Conservation (phyloP, 30 jellyfish, hydroid and myxozoan genomes). For the Aurelia sp. region DNA sequence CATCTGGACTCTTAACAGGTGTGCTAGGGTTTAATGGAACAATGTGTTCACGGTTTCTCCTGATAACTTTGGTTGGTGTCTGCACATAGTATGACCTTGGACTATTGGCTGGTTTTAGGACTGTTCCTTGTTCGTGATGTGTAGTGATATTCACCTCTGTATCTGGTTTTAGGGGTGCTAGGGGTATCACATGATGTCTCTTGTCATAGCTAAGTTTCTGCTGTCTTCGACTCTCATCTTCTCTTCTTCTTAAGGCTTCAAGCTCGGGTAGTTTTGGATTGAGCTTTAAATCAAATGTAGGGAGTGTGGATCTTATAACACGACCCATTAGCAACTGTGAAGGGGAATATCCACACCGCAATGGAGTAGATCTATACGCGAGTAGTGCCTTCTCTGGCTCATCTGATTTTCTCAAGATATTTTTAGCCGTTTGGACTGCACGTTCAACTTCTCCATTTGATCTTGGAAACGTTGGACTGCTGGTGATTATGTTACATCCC, state of each 20-base stretch:
- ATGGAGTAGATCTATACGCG: constrained; percentile 67
- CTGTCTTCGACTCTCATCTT: constrained; percentile 35
- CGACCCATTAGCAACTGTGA: constrained; percentile 49
- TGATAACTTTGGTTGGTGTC: constrained; percentile 42
- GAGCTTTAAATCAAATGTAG: constrained; percentile 1
- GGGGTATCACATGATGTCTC: constrained; percentile 41
- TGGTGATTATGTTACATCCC: constrained; percentile 33
- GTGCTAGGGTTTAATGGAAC: constrained; percentile 48
- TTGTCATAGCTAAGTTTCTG: constrained; percentile 49
- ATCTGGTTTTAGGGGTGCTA: constrained; percentile 33
- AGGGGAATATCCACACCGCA: constrained; percentile 40
- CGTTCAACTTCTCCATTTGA: constrained; percentile 68
- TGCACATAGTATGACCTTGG: constrained; percentile 58
- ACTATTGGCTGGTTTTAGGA: constrained; percentile 31
- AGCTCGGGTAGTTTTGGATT: constrained; percentile 37
- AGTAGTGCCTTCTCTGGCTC: constrained; percentile 63
- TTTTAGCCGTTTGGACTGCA: constrained; percentile 60
- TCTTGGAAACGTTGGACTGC: constrained; percentile 59
- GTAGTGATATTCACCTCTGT: constrained; percentile 36
- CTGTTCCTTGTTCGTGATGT: constrained; percentile 36
- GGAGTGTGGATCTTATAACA: constrained; percentile 30
- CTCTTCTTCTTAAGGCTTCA: constrained; percentile 13
- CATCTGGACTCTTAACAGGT: constrained; percentile 19
- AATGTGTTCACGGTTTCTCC: constrained; percentile 51
- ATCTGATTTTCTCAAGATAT: constrained; percentile 25